phyloP scores from a whole-genome alignment of 2,113 vertebrate genomes.

The Genyomyrus donnyi region DNA sequence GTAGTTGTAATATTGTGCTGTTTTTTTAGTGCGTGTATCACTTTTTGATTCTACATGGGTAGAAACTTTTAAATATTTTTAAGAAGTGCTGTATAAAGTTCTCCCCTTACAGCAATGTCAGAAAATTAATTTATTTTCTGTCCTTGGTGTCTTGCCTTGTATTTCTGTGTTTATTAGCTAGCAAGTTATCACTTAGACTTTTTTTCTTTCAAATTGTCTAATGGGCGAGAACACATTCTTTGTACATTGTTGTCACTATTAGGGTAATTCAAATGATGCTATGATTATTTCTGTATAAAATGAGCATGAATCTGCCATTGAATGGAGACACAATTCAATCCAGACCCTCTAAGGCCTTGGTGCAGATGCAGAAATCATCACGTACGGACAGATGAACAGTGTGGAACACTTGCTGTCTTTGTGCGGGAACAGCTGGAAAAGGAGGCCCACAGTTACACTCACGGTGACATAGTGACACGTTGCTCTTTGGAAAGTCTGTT shows the following conservation, averaged over 20 bases:
- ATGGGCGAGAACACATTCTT: not conserved
- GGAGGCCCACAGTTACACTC: constrained; percentile 23
- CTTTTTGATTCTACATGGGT: not conserved
- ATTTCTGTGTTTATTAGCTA: not conserved
- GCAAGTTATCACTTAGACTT: not conserved
- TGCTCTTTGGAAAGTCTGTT: not conserved
- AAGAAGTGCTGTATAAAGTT: not conserved
- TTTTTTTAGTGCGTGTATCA: not conserved
- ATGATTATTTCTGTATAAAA: not conserved
- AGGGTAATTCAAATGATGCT: not conserved
- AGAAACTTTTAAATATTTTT: not conserved
- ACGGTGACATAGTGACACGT: constrained; percentile 35
- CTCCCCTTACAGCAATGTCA: not conserved
- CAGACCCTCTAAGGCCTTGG: not conserved
- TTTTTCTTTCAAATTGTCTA: constrained; percentile 6
- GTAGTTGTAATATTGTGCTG: not conserved
- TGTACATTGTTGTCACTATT: not conserved
- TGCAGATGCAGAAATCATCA: not conserved
- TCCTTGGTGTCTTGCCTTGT: not conserved
- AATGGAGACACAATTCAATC: not conserved
- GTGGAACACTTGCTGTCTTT: constrained; percentile 41
- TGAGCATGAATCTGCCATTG: not conserved
- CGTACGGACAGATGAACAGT: not conserved
- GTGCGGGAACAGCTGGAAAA: constrained; percentile 57
- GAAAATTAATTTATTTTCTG: not conserved